Conservation (phyloP, 2,113 vertebrate species). For the Sarotherodon lohbergeri region DNA sequence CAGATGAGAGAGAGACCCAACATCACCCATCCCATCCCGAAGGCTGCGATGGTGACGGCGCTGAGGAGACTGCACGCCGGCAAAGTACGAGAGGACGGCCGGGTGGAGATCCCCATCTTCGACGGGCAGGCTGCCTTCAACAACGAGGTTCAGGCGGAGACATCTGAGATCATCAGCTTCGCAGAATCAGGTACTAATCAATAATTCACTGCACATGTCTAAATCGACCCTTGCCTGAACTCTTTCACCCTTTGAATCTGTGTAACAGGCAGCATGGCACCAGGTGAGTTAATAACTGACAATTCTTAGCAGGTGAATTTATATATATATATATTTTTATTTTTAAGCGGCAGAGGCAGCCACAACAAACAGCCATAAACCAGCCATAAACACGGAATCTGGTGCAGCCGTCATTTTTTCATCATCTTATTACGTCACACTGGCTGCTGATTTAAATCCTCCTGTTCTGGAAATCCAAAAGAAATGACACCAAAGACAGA, state of each 20-base stretch:
- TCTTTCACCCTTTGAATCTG: background rate
- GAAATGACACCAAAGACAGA: slow-evolving; percentile 31
- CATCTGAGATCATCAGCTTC: slow-evolving; percentile 96
- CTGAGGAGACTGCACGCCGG: slow-evolving; percentile 93
- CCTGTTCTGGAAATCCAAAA: slow-evolving; percentile 28
- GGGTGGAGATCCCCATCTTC: slow-evolving; percentile 91
- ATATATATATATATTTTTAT: background rate
- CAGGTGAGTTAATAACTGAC: background rate
- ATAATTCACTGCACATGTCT: slow-evolving; percentile 4
- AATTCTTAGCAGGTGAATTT: background rate
- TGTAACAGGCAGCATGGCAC: background rate
- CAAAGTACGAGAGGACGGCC: slow-evolving; percentile 89
- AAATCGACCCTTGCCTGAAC: slow-evolving; percentile 23
- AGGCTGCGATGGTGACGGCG: slow-evolving; percentile 94
- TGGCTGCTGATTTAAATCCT: background rate
- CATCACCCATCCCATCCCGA: slow-evolving; percentile 94
- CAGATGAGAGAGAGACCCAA: slow-evolving; percentile 94
- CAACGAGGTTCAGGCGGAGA: slow-evolving; percentile 81
- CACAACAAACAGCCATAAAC: background rate
- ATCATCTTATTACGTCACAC: slow-evolving; percentile 7
- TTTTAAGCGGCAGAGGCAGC: background rate
- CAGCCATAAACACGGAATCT: background rate
- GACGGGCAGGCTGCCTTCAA: slow-evolving; percentile 85
- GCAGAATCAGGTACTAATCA: slow-evolving; percentile 87
- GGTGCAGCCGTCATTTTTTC: background rate